Evolutionary conservation across 2,888 invertebrate genomes (phyloP).

Genomic region (Proisotoma minuta): DNA sequence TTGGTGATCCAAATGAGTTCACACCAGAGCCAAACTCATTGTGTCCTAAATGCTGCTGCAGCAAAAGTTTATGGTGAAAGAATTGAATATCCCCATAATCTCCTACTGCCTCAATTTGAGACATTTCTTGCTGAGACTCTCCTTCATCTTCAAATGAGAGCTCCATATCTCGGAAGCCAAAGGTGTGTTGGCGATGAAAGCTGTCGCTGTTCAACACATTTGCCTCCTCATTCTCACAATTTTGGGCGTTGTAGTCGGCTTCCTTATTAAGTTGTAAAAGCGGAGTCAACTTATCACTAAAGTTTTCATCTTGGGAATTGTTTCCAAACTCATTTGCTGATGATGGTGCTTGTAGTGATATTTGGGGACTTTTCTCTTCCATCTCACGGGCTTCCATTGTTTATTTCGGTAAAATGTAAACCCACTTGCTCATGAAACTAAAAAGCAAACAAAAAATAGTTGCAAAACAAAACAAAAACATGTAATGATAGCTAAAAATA

Average conservation of each 20-base stretch:
- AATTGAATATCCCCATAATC: slow-evolving; percentile 22
- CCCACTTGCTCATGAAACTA: no score
- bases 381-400: no score
- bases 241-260: neutral
- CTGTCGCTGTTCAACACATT: neutral
- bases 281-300: slow-evolving; percentile 2
- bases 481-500: no score
- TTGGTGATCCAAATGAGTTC: slow-evolving; percentile 7
- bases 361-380: neutral
- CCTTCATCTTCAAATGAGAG: neutral
- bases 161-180: slow-evolving; percentile 3
- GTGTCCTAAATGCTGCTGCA: slow-evolving; percentile 8
- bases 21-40: neutral
- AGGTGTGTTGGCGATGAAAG: neutral
- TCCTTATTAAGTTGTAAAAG: neutral
- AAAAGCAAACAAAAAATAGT: no score
- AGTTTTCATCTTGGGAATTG: neutral
- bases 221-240: neutral
- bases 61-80: slow-evolving; percentile 18
- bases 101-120: neutral
- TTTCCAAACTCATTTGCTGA: neutral
- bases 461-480: no score
- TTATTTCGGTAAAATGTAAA: no score
- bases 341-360: neutral
- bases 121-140: neutral